These are phyloP conservation scores for Limnephilus auricula DNA, from an alignment of 2,888 invertebrate species.

Conservation along the genomic window DNA sequence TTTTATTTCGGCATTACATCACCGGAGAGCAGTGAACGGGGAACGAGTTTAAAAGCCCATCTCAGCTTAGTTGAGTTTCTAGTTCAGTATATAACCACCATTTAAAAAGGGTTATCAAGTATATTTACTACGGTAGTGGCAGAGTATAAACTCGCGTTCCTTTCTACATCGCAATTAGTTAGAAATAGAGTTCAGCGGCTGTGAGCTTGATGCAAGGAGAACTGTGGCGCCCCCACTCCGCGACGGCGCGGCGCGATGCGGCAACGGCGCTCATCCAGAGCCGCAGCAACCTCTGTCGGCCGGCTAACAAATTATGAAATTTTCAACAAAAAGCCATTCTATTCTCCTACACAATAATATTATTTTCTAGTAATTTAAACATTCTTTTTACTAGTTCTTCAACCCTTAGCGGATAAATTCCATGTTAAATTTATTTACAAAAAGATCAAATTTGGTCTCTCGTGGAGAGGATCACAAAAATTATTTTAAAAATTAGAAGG, in stretches of 20 bases:
- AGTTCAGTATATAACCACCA: not conserved
- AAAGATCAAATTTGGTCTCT: too few relatives aligned
- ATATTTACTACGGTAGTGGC: not conserved
- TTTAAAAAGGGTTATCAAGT: not conserved
- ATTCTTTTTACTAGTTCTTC: not conserved
- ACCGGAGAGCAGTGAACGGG: slow-evolving; percentile 55
- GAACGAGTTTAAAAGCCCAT: slow-evolving; percentile 44
- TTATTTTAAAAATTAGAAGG: not conserved
- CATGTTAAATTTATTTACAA: not conserved
- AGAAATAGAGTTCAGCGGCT: not conserved
- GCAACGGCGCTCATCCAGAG: not conserved
- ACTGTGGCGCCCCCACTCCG: slow-evolving; percentile 38
- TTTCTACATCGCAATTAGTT: not conserved
- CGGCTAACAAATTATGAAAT: not conserved
- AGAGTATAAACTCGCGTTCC: not conserved
- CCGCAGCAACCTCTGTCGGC: not conserved
- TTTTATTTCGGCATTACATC: slow-evolving; percentile 5
- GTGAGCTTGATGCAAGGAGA: slow-evolving; percentile 9
- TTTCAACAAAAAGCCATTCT: not conserved
- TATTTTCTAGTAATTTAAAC: not conserved
- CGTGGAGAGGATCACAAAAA: too few relatives aligned
- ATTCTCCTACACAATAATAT: not conserved
- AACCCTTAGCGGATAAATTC: not conserved
- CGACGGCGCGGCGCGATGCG: slow-evolving; percentile 1
- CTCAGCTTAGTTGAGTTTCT: not conserved